Evolutionary conservation across 2,888 invertebrate species (phyloP).

Genomic region (Temnothorax rugatulus): DNA sequence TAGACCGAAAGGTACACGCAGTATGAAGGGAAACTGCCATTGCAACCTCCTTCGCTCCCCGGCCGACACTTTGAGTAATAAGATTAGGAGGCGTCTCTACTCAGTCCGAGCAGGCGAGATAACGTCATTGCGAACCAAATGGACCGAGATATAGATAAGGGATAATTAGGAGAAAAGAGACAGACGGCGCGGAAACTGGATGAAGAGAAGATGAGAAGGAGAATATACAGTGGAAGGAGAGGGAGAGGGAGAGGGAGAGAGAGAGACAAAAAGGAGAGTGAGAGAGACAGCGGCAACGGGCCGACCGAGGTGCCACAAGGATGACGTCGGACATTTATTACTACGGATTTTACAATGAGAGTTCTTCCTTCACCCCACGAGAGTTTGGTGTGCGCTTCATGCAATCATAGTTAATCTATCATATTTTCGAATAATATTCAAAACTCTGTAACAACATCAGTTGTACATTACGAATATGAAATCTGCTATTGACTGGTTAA

Average conservation of each 20-base stretch:
- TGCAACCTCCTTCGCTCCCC: slow-evolving; percentile 80
- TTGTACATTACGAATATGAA: not conserved
- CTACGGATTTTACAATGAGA: slow-evolving; percentile 80
- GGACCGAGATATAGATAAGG: slow-evolving; percentile 86
- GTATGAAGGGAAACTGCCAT: slow-evolving; percentile 79
- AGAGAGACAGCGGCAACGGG: slow-evolving; percentile 67
- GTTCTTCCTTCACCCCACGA: slow-evolving; percentile 53
- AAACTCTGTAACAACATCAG: slow-evolving; percentile 31
- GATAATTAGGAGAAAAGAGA: slow-evolving; percentile 85
- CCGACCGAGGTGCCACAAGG: slow-evolving; percentile 70
- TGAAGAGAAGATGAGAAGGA: slow-evolving; percentile 68
- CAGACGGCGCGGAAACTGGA: slow-evolving; percentile 73
- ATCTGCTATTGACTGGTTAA: not conserved
- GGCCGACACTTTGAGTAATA: slow-evolving; percentile 85
- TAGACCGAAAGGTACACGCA: slow-evolving; percentile 67
- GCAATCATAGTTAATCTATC: slow-evolving; percentile 50
- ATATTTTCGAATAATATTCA: slow-evolving; percentile 22
- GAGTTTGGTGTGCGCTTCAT: slow-evolving; percentile 44
- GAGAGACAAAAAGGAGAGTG: slow-evolving; percentile 50
- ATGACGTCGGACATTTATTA: slow-evolving; percentile 84
- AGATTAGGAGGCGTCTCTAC: slow-evolving; percentile 82
- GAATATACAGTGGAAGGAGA: slow-evolving; percentile 29
- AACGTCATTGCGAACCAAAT: slow-evolving; percentile 85
- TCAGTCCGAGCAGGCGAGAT: slow-evolving; percentile 81
- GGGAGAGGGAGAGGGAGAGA: slow-evolving; percentile 57